These are phyloP conservation scores for Hexactinellida sp. DNA, from an alignment of 37 sponge, comb jelly and placozoan genomes.

Conservation along the genomic window DNA sequence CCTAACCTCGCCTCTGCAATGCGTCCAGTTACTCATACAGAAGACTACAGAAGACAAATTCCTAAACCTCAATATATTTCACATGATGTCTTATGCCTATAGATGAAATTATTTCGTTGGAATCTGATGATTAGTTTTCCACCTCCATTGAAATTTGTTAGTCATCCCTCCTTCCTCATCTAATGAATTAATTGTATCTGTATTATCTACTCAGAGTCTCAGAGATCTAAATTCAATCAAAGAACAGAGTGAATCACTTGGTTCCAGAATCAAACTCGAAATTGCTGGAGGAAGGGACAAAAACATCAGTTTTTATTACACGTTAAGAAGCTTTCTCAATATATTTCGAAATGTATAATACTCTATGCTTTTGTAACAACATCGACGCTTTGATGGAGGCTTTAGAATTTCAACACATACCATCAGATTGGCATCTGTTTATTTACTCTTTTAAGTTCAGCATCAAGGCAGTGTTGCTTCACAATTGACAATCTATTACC, in stretches of 20 bases:
- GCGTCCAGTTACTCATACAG: neutral
- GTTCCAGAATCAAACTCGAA: conserved; percentile 8
- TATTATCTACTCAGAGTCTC: too few relatives aligned
- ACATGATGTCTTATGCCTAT: neutral
- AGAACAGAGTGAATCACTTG: neutral
- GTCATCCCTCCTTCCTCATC: too few relatives aligned
- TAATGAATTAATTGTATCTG: neutral
- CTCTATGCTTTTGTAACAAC: neutral
- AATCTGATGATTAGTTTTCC: neutral
- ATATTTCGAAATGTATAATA: too few relatives aligned
- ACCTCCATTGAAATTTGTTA: too few relatives aligned
- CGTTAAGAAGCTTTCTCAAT: neutral
- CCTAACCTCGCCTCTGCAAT: neutral
- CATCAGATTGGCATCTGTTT: neutral
- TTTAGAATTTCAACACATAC: neutral
- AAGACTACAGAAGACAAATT: neutral
- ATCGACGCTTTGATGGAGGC: neutral
- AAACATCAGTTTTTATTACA: neutral
- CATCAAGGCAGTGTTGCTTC: neutral
- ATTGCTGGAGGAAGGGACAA: neutral
- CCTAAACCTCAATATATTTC: too few relatives aligned
- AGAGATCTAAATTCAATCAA: neutral
- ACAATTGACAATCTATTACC: conserved; percentile 7
- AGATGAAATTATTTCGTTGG: neutral
- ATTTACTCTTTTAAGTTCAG: neutral